Evolutionary conservation across 2,888 invertebrate species (phyloP), one percentile per base, ranked within the genome.

Genomic region (Adelognathus sp.): DNA sequence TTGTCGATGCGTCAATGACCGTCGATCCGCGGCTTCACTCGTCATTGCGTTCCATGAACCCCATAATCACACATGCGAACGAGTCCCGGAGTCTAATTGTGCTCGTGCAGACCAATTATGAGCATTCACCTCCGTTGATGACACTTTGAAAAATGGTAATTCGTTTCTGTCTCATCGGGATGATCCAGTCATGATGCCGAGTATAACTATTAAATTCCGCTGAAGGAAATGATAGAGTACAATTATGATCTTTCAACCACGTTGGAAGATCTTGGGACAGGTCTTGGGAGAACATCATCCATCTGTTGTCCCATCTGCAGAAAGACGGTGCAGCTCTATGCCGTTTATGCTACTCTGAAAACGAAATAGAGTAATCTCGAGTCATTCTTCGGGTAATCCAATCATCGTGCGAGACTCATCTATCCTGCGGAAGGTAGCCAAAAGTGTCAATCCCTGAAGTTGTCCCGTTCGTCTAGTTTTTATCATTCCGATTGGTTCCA

Each of bases 11-110:
- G 44, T 78, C 70, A 58, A 74, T 74, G 64, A 44, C 58, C 58
- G 66, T 74, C 64, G 70, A 66, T 74, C 78, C 66, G 73, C 44
- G 74, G 73, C 29, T 70, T 70, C 41, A 60, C 69, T 73, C 41
- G 73, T 73, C 70, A 74, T 74, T 66, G 18, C 60, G 69, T 29
- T 36, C 39, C 18, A 16, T 5, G 18, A 9, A 16, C 18, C 18
- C 11, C 9, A 11, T 66, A 24, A 52, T 14, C 6, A 14, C 39
- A 14, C 21, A 21, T 46, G 7, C n/a, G 46, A 4, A 7, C n/a
- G 1, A 3, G 0, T 4, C 11, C 11, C 0, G 11, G 11, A 11
- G 11, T 9, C 9, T 11, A 1, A 50, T 11, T n/a, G 24, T 6
- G 4, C 9, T 11, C 14, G 14, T n/a, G 9, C 39, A 14, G 46